Percentiles rank a stretch among this genome's conserved stretches.
Evolutionary conservation across 2,113 vertebrate genomes (phyloP).

Genomic region (Mus spicilegus): DNA sequence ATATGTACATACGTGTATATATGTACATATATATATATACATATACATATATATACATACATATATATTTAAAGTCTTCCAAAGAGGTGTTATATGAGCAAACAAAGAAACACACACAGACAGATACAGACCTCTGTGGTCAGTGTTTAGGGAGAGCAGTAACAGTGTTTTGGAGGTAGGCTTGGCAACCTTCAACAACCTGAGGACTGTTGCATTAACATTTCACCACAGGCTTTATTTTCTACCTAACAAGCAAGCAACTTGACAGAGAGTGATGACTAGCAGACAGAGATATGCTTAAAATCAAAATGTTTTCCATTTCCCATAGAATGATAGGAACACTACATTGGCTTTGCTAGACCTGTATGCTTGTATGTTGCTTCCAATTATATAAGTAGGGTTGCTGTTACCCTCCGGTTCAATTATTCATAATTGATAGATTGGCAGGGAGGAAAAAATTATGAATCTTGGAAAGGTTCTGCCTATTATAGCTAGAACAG

Average conservation of each 20-base stretch:
- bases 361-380: constrained; percentile 21
- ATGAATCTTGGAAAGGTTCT: background rate
- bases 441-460: background rate
- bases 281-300: constrained; percentile 52
- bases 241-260: constrained; percentile 49
- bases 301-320: constrained; percentile 55
- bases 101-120: background rate
- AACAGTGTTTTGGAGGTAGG: background rate
- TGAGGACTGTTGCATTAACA: constrained; percentile 26
- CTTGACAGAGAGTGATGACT: constrained; percentile 53
- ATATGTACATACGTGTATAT: background rate
- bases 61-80: background rate
- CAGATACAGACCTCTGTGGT: background rate
- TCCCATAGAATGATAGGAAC: background rate
- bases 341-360: background rate
- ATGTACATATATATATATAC: background rate
- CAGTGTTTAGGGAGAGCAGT: background rate
- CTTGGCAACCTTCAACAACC: constrained; percentile 57
- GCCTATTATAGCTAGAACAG: background rate
- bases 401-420: background rate
- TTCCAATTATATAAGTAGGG: constrained; percentile 33
- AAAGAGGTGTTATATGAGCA: background rate
- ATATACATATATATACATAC: background rate
- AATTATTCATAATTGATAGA: background rate
- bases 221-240: constrained; percentile 65